Conservation (phyloP, 2,113 vertebrate species). For the Corythaixoides concolor region DNA sequence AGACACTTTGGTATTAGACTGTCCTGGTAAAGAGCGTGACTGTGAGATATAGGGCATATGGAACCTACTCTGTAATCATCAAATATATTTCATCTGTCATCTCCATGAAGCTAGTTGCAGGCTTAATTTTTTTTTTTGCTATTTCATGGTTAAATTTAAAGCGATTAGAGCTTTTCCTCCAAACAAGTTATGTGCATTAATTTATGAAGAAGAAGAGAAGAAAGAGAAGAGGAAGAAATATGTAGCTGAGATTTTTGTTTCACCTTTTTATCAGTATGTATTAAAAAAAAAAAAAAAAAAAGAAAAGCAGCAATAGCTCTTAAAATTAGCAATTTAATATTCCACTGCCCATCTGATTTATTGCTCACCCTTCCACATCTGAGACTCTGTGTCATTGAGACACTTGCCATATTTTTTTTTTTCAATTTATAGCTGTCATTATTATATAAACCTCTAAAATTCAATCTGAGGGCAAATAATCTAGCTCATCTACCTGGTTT, state of each 20-base stretch:
- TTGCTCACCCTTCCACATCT: conserved; percentile 13
- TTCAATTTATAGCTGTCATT: conserved; percentile 51
- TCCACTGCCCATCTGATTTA: conserved; percentile 59
- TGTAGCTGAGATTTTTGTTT: not conserved
- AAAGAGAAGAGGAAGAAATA: not conserved
- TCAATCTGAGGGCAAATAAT: conserved; percentile 63
- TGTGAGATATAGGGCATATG: not conserved
- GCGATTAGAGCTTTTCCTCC: not conserved
- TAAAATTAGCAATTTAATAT: conserved; percentile 63
- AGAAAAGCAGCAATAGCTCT: conserved; percentile 1
- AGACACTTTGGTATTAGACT: not conserved
- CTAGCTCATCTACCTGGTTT: conserved; percentile 28
- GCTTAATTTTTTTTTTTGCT: not conserved
- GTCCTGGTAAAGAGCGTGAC: not conserved
- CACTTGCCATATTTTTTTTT: conserved; percentile 29
- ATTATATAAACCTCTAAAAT: conserved; percentile 60
- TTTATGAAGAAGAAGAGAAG: not conserved
- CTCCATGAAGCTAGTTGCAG: not conserved
- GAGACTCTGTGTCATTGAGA: conserved; percentile 39
- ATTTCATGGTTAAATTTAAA: not conserved
- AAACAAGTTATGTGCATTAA: not conserved
- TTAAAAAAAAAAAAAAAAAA: not conserved
- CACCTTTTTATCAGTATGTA: conserved; percentile 27
- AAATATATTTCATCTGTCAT: not conserved
- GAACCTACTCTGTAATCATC: conserved; percentile 22